Evolutionary conservation across 2,888 invertebrate species (phyloP).

Genomic region (Brachylomia viminalis): DNA sequence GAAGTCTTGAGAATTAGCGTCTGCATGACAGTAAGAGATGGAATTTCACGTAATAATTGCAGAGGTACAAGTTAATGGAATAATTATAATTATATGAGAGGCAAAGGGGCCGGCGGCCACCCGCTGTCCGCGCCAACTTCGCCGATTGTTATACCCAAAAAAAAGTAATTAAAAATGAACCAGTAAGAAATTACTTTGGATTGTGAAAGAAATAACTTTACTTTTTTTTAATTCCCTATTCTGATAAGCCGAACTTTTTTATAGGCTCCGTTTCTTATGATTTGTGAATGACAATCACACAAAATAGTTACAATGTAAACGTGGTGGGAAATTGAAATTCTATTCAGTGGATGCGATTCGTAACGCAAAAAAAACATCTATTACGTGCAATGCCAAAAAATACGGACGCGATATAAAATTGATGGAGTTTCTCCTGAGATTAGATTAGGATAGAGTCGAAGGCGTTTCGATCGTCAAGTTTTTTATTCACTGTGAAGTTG

Average conservation of each 20-base stretch:
- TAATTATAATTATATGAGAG: conserved; percentile 88
- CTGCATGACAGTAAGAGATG: conserved; percentile 75
- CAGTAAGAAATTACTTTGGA: conserved; percentile 82
- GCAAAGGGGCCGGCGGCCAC: conserved; percentile 87
- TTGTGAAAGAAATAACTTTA: conserved; percentile 77
- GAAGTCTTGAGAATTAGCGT: conserved; percentile 66
- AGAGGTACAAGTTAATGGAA: conserved; percentile 88
- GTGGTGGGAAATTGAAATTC: conserved; percentile 80
- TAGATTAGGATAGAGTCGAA: conserved; percentile 52
- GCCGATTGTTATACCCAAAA: conserved; percentile 87
- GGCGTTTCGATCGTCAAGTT: conserved; percentile 38
- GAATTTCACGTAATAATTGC: conserved; percentile 86
- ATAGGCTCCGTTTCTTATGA: conserved; percentile 76
- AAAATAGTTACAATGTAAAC: conserved; percentile 76
- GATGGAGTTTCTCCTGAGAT: conserved; percentile 58
- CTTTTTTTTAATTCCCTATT: conserved; percentile 71
- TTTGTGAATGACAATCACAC: conserved; percentile 79
- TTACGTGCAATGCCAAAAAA: conserved; percentile 68
- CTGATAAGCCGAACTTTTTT: conserved; percentile 74
- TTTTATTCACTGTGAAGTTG: conserved; percentile 62
- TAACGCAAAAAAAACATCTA: conserved; percentile 72
- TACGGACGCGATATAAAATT: conserved; percentile 48
- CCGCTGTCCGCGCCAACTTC: conserved; percentile 83
- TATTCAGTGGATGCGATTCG: conserved; percentile 72
- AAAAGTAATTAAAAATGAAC: conserved; percentile 87